phyloP scores from a whole-genome alignment of 2,888 invertebrate genomes.

The Pandemis corylana region DNA sequence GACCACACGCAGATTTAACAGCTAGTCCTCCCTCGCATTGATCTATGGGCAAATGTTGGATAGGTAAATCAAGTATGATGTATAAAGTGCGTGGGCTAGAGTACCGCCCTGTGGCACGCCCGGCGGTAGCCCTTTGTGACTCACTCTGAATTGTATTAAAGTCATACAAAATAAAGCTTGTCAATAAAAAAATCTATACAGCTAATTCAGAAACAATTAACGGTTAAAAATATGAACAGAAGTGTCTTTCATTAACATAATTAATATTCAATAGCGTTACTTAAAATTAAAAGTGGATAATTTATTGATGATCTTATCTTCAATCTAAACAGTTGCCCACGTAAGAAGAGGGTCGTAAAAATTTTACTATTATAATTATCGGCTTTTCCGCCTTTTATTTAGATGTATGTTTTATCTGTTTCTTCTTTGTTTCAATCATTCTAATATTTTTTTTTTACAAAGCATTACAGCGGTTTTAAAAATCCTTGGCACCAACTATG shows the following conservation, averaged over 20 bases:
- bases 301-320: constrained; percentile 32
- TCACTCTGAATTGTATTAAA: constrained; percentile 35
- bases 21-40: constrained; percentile 65
- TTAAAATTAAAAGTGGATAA: constrained; percentile 33
- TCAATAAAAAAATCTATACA: constrained; percentile 15
- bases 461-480: not conserved
- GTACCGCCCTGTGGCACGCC: constrained; percentile 63
- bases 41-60: constrained; percentile 54
- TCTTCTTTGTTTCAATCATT: not conserved
- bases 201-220: constrained; percentile 30
- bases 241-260: constrained; percentile 39
- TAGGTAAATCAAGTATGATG: constrained; percentile 50
- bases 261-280: constrained; percentile 34
- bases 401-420: not conserved
- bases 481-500: constrained; percentile 12
- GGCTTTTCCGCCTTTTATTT: constrained; percentile 10
- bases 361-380: constrained; percentile 23
- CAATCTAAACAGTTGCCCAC: constrained; percentile 23
- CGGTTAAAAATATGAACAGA: constrained; percentile 36
- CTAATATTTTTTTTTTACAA: not conserved
- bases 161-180: constrained; percentile 29
- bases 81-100: constrained; percentile 59
- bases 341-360: constrained; percentile 29
- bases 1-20: constrained; percentile 65
- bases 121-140: constrained; percentile 62